A percentile compares a stretch with the other conserved stretches of the same genome.
Evolutionary conservation across 2,797 vertebrate genomes (phyloP).

Genomic region (Oreonectes daqikongensis): DNA sequence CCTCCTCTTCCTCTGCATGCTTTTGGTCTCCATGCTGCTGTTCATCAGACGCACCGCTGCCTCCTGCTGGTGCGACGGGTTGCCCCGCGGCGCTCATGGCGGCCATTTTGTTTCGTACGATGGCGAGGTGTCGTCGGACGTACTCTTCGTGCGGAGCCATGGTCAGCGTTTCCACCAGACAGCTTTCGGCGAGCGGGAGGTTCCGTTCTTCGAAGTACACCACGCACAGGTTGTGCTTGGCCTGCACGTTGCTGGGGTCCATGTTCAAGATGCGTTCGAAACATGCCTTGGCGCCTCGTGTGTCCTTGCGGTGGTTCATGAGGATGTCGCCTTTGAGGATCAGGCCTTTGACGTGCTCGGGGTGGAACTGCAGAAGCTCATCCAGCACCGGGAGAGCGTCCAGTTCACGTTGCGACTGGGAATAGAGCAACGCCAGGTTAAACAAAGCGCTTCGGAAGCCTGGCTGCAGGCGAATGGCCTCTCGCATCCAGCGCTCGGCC

Average conservation of each 20-base stretch:
- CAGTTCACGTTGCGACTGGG: slow-evolving; percentile 88
- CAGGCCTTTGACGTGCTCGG: slow-evolving; percentile 94
- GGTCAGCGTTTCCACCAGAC: slow-evolving; percentile 89
- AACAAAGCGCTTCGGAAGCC: slow-evolving; percentile 96
- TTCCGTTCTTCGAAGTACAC: slow-evolving; percentile 97
- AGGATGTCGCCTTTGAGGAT: slow-evolving; percentile 98
- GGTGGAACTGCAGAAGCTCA: slow-evolving; percentile 87
- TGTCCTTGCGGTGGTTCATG: slow-evolving; percentile 98
- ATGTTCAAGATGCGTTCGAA: slow-evolving; percentile 90
- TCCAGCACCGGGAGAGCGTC: slow-evolving; percentile 90
- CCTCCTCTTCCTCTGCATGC: slow-evolving; percentile 64
- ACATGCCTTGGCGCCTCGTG: slow-evolving; percentile 87
- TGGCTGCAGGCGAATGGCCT: slow-evolving; percentile 87
- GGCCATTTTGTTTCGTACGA: slow-evolving; percentile 92
- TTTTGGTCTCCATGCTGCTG: slow-evolving; percentile 55
- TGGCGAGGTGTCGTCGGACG: slow-evolving; percentile 90
- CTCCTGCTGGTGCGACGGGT: slow-evolving; percentile 65
- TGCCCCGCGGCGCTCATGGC: slow-evolving; percentile 78
- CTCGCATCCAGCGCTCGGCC: slow-evolving; percentile 95
- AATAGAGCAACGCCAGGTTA: slow-evolving; percentile 94
- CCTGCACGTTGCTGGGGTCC: slow-evolving; percentile 95
- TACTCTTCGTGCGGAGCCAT: slow-evolving; percentile 96
- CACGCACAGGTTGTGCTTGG: slow-evolving; percentile 96
- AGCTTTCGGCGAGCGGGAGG: slow-evolving; percentile 86
- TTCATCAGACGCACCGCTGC: slow-evolving; percentile 42